Evolutionary conservation across 2,888 invertebrate species (phyloP), one percentile per base, ranked within the genome.

Genomic region (Mongoloraphidia duomilia): DNA sequence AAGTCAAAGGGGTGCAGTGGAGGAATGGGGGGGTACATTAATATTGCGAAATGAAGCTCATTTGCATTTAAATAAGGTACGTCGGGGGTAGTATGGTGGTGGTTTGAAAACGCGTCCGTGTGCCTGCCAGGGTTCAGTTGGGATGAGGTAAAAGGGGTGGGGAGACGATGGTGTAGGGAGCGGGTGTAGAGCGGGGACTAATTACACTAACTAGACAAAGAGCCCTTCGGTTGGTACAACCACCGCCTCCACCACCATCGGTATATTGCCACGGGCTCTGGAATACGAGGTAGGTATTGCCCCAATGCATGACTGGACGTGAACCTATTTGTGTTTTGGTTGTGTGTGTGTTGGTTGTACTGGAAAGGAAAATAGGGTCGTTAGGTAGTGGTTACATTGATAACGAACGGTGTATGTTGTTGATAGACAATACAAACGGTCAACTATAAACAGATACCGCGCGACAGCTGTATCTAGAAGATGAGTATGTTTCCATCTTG

Each of bases 1-100:
- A 51, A 51, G 47, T 49, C 39, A 39, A 39, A 39, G 57, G 57
- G 53, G 56, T 53, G 53, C 49, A 56, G 55, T 52, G 56, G 56
- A 56, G 59, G 56, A 60, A 56, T 52, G 65, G 73, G 76, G 76
- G 73, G 73, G 75, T 80, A 80, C 83, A 84, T 84, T 83, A 83
- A 83, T 83, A 83, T 83, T 79, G 80, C 79, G 82, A 82, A 83
- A 84, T 83, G 83, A 84, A 84, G 82, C 84, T 84, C 83, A 84
- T 84, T 84, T 84, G 80, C 83, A 84, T 84, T 83, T 84, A 84
- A 84, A 84, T 84, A 84, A 84, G 83, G 82, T 68, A 67, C 58
- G 61, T 58, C 53, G 58, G 54, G 58, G 60, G 57, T 57, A 57
- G 56, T 58, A 57, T 56, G 61, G 53, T 53, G 47, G 54, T 60